These are phyloP conservation scores for Phorcus lineatus DNA, from an alignment of 2,888 invertebrate genomes.

Conservation along the genomic window DNA sequence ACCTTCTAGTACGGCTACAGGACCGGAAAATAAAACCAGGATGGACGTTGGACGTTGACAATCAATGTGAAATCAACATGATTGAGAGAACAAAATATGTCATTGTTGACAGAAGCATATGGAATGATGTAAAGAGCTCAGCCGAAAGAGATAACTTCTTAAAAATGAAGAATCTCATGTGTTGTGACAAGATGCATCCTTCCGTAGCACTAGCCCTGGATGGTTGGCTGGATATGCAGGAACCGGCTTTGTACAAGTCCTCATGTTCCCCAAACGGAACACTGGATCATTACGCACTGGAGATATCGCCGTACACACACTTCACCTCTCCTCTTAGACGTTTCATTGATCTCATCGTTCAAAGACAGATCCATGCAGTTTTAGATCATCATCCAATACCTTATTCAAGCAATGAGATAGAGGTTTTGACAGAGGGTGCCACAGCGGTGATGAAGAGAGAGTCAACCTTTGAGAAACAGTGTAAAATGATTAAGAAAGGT, in stretches of 20 bases:
- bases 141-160: slow-evolving; percentile 24
- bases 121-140: slow-evolving; percentile 29
- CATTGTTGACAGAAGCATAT: slow-evolving; percentile 39
- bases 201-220: slow-evolving; percentile 40
- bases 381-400: slow-evolving; percentile 18
- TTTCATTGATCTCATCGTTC: slow-evolving; percentile 48
- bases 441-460: background rate
- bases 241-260: slow-evolving; percentile 44
- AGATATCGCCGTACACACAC: slow-evolving; percentile 46
- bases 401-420: background rate
- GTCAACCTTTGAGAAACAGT: background rate
- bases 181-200: slow-evolving; percentile 46
- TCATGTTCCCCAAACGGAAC: slow-evolving; percentile 26
- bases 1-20: slow-evolving; percentile 40
- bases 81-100: background rate
- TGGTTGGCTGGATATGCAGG: slow-evolving; percentile 48
- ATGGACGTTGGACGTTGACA: background rate
- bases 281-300: slow-evolving; percentile 47
- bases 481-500: background rate
- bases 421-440: background rate
- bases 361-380: slow-evolving; percentile 50
- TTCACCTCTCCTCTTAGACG: slow-evolving; percentile 55
- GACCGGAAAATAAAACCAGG: background rate
- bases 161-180: slow-evolving; percentile 30
- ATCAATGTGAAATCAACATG: background rate